Evolutionary conservation across 2,888 invertebrate species (phyloP), one percentile per base, ranked within the genome.

Genomic region (Mechanitis messenoides): DNA sequence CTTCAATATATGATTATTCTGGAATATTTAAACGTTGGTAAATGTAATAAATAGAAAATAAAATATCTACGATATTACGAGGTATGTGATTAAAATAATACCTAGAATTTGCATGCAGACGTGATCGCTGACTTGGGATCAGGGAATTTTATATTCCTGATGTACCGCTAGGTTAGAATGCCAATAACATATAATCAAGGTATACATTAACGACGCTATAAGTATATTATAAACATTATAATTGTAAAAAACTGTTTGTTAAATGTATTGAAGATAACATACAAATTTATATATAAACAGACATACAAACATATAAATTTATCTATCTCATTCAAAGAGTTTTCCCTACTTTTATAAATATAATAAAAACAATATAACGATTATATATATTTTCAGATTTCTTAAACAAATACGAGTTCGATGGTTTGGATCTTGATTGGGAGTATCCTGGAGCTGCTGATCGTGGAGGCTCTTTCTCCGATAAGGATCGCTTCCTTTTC

Each of bases 381-480:
- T 20, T 28, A 50, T 28, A 50, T 28, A 31, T 31, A 3, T 31
- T 31, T 31, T 33, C 77, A 94, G 93, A 91, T 68, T 96, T 95
- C 77, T 92, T 97, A 90, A 88, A 93, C 58, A 90, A 93, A 73
- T 96, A 96, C 76, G 85, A 92, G 33, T 97, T 97, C 70, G 96
- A 96, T 74, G 96, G 96, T 0, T 93, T 97, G 74, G 96, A 97
- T 77, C 89, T 96, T 72, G 96, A 97, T 77, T 97, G 97, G 96
- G 97, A 97, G 81, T 97, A 97, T 78, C 96, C 97, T 1, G 96
- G 95, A 0, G 97, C 97, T 0, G 92, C 95, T 0, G 97, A 97
- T 81, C 92, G 97, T 42, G 96, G 96, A 6, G 97, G 97, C 46
- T 93, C 92, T 61, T 96, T 93, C 81, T 92, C 94, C 11, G 97